Conservation (phyloP, 2,113 vertebrate species). For the Siphamia tubifer region DNA sequence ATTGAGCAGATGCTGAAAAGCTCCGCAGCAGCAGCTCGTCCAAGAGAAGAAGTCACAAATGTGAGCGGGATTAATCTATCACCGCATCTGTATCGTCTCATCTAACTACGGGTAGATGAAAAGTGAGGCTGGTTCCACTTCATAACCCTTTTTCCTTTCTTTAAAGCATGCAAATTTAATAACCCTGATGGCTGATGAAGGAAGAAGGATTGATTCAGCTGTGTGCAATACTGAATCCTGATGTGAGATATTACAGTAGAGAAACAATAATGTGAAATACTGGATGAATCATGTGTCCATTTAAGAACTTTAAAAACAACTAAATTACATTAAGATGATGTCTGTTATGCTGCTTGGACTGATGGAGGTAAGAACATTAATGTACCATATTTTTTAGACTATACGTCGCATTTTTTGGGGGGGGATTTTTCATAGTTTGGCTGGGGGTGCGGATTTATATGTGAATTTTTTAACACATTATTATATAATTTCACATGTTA, state of each 20-base stretch:
- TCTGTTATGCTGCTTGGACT: background rate
- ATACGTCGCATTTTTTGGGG: no score
- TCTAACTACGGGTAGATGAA: constrained; percentile 39
- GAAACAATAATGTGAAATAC: background rate
- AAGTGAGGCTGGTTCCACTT: constrained; percentile 39
- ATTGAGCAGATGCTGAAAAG: constrained; percentile 11
- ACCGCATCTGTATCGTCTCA: constrained; percentile 35
- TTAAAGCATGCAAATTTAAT: constrained; percentile 36
- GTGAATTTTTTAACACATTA: no score
- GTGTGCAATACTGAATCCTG: background rate
- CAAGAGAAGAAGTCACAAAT: background rate
- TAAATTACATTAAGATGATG: background rate
- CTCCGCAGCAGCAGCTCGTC: background rate
- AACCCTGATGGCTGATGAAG: constrained; percentile 18
- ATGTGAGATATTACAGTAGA: no score
- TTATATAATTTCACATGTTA: no score
- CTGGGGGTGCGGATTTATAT: no score
- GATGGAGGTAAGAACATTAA: no score
- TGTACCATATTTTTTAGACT: no score
- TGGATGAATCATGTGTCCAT: no score
- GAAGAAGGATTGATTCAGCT: constrained; percentile 16
- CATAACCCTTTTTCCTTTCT: constrained; percentile 26
- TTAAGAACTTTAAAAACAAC: background rate
- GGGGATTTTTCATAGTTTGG: no score
- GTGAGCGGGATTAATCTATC: constrained; percentile 21